Evolutionary conservation across 2,797 vertebrate species (phyloP).

Genomic region (Mastacembelus armatus): DNA sequence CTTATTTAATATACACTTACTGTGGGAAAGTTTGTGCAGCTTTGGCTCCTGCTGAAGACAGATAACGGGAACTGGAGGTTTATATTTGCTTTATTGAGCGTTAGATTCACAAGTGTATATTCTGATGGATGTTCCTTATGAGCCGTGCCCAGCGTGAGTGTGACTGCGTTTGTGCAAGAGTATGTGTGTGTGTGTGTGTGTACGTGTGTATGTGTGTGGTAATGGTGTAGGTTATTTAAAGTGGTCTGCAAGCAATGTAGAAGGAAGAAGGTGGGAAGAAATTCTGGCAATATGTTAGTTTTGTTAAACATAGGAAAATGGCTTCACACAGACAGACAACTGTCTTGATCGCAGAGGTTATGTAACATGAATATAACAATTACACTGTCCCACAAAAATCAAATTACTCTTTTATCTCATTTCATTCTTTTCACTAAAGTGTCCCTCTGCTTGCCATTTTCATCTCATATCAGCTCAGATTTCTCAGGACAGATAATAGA

Average conservation of each 20-base stretch:
- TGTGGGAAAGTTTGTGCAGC: conserved; percentile 24
- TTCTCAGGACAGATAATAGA: conserved; percentile 53
- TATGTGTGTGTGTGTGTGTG: neutral
- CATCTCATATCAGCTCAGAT: conserved; percentile 43
- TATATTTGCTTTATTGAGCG: conserved; percentile 82
- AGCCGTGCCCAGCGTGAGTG: conserved; percentile 45
- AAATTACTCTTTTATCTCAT: conserved; percentile 58
- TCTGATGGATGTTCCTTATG: conserved; percentile 75
- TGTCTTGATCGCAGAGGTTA: conserved; percentile 39
- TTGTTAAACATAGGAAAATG: conserved; percentile 50
- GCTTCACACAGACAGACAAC: conserved; percentile 29
- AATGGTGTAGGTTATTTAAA: conserved; percentile 57
- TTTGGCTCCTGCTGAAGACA: conserved; percentile 74
- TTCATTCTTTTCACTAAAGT: conserved; percentile 44
- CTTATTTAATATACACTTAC: conserved; percentile 8
- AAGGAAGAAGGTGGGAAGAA: conserved; percentile 36
- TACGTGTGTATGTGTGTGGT: conserved; percentile 26
- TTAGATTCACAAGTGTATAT: conserved; percentile 74
- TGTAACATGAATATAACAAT: conserved; percentile 60
- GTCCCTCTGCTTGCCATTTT: conserved; percentile 42
- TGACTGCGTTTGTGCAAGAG: too few relatives aligned
- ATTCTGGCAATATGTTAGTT: too few relatives aligned
- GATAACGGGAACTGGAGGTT: conserved; percentile 75
- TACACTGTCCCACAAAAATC: conserved; percentile 38
- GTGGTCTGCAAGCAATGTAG: conserved; percentile 45